These are phyloP conservation scores for Micromussa lordhowensis DNA, from an alignment of 92 coral and sea anemone species.

Conservation along the genomic window DNA sequence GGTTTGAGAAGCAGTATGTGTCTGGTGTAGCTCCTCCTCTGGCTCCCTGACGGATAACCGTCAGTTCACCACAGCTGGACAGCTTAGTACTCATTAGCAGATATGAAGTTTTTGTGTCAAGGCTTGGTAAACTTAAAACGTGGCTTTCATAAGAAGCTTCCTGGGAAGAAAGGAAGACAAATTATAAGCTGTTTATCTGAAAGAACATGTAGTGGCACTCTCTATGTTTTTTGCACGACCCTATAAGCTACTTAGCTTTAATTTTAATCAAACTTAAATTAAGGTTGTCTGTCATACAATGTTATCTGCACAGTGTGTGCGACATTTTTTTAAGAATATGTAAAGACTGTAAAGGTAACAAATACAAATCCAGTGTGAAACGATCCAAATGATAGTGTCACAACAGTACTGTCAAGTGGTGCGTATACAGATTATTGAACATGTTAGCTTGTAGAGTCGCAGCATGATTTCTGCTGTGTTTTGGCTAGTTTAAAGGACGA, in stretches of 20 bases:
- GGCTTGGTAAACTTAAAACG: constrained; percentile 69
- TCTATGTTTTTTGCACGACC: not conserved
- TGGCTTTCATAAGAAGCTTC: constrained; percentile 86
- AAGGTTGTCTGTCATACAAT: no score
- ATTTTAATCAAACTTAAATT: no score
- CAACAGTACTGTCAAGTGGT: no score
- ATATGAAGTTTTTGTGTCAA: constrained; percentile 52
- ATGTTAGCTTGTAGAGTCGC: no score
- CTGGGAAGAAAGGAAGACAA: constrained; percentile 31
- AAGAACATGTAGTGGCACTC: not conserved
- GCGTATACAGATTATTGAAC: no score
- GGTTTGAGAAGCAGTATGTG: constrained; percentile 66
- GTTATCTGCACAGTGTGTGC: no score
- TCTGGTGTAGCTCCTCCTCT: constrained; percentile 60
- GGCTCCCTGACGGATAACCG: constrained; percentile 46
- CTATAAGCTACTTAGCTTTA: not conserved
- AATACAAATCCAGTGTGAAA: not conserved
- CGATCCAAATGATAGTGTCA: not conserved
- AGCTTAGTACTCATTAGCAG: constrained; percentile 75
- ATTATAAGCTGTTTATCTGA: not conserved
- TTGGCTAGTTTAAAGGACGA: no score
- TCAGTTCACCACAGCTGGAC: constrained; percentile 82
- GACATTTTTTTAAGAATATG: no score
- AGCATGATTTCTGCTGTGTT: no score
- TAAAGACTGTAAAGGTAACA: no score